Evolutionary conservation across 2,797 vertebrate genomes (phyloP).

Genomic region (Sylvia borin): DNA sequence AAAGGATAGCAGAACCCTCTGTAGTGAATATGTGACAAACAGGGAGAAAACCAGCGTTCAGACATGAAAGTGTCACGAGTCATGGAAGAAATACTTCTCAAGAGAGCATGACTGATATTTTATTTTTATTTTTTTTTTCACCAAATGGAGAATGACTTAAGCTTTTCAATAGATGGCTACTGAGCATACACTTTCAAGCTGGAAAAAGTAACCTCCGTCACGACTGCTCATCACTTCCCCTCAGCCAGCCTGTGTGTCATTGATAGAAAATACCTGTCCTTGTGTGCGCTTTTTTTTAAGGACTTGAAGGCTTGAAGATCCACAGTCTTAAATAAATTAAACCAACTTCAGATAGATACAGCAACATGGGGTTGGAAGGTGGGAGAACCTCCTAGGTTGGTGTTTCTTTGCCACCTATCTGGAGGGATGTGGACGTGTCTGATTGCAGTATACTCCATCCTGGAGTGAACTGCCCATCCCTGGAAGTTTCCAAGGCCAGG

Average conservation of each 20-base stretch:
- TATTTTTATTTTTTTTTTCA: neutral
- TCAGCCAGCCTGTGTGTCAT: neutral
- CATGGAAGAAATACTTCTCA: neutral
- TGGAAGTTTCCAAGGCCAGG: neutral
- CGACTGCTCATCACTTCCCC: neutral
- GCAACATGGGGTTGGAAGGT: neutral
- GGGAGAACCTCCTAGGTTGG: neutral
- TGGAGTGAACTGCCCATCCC: neutral
- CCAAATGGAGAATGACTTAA: neutral
- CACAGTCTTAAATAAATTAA: neutral
- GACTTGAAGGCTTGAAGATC: neutral
- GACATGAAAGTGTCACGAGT: neutral
- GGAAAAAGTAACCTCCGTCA: neutral
- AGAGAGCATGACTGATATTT: neutral
- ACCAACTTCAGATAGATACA: neutral
- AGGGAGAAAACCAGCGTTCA: accelerated
- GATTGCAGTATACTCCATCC: neutral
- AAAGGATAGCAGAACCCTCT: accelerated
- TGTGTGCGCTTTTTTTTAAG: accelerated
- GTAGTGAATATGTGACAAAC: accelerated
- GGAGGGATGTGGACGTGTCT: neutral
- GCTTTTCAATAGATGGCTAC: neutral
- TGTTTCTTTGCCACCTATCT: neutral
- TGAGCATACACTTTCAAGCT: neutral
- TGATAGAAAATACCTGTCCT: accelerated